Conservation (phyloP, 2,797 vertebrate species). For the Phataginus tetradactyla region DNA sequence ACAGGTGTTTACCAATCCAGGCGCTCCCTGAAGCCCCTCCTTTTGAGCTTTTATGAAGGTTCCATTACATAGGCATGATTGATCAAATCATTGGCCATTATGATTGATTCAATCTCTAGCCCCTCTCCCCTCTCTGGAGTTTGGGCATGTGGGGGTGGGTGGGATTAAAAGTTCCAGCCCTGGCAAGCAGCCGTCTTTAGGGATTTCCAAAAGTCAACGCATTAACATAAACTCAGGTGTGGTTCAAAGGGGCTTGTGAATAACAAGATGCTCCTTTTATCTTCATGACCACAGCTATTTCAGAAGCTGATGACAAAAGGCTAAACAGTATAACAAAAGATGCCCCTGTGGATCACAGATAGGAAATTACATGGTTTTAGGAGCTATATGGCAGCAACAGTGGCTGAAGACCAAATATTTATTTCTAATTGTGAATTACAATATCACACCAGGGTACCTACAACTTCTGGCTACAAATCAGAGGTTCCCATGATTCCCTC, state of each 20-base stretch:
- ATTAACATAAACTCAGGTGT: neutral
- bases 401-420: neutral
- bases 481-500: neutral
- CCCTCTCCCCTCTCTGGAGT: neutral
- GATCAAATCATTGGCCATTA: neutral
- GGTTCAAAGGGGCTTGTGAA: neutral
- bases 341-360: neutral
- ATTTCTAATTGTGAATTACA: neutral
- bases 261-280: neutral
- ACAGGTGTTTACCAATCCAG: neutral
- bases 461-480: neutral
- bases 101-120: neutral
- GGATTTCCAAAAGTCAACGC: neutral
- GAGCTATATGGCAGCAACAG: neutral
- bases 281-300: neutral
- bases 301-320: neutral
- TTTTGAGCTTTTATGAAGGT: neutral
- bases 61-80: neutral
- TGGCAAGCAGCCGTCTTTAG: neutral
- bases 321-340: neutral
- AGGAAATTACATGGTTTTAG: neutral
- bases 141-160: no score
- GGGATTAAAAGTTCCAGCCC: neutral
- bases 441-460: neutral
- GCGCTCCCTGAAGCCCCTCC: neutral